Evolutionary conservation across 2,113 vertebrate genomes (phyloP).

Genomic region (Oostethus manadensis): DNA sequence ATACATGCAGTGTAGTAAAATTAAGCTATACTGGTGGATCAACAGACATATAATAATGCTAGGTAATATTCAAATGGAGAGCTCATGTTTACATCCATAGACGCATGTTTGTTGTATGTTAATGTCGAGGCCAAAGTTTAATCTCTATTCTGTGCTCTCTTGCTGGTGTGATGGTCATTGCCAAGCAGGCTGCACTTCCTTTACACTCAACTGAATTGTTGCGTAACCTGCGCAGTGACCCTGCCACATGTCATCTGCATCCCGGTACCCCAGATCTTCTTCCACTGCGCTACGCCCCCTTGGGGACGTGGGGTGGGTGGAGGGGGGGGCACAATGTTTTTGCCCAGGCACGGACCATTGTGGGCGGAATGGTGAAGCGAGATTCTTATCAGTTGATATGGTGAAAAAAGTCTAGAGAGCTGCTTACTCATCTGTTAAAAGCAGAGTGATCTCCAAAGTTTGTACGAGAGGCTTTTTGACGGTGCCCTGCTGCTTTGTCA

Average conservation of each 20-base stretch:
- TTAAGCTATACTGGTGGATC: no score
- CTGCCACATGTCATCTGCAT: conserved; percentile 70
- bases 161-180: conserved; percentile 47
- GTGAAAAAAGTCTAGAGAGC: conserved; percentile 57
- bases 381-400: conserved; percentile 42
- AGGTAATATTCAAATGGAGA: neutral
- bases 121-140: conserved; percentile 45
- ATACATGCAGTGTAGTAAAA: no score
- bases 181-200: conserved; percentile 49
- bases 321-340: neutral
- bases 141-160: conserved; percentile 39
- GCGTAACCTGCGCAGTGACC: conserved; percentile 75
- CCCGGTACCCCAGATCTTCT: conserved; percentile 45
- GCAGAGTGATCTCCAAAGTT: conserved; percentile 73
- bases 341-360: conserved; percentile 57
- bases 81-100: neutral
- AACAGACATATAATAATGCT: no score
- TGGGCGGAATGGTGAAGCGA: conserved; percentile 54
- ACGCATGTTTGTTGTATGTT: conserved; percentile 10
- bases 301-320: conserved; percentile 34
- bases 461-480: conserved; percentile 77
- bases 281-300: conserved; percentile 55
- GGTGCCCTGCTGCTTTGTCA: conserved; percentile 83
- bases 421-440: conserved; percentile 86
- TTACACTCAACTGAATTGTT: conserved; percentile 70